These are phyloP conservation scores for Dicrostonyx torquatus DNA, from an alignment of 2,797 vertebrate species.

Conservation along the genomic window DNA sequence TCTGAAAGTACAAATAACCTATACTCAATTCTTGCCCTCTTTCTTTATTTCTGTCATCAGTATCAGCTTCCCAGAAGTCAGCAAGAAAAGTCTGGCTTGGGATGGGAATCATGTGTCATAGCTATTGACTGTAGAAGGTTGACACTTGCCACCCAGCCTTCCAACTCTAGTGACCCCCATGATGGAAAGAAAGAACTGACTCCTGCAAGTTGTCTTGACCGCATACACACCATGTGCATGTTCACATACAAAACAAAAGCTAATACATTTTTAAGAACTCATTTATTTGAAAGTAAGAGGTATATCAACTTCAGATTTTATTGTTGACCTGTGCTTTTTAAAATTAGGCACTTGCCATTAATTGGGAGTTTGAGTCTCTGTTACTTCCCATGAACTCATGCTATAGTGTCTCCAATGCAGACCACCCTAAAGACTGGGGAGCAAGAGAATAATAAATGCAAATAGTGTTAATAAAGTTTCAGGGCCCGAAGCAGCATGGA, in stretches of 20 bases:
- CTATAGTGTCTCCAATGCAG: not conserved
- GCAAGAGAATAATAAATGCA: not conserved
- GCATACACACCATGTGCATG: not conserved
- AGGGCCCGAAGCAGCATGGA: not conserved
- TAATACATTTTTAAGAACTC: not conserved
- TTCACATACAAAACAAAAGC: not conserved
- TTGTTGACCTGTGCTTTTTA: slow-evolving; percentile 23
- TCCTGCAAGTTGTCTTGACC: not conserved
- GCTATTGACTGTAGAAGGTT: not conserved
- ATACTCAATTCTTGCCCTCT: not conserved
- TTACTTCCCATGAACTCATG: not conserved
- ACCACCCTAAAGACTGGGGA: not conserved
- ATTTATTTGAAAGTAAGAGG: slow-evolving; percentile 56
- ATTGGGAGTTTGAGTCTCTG: not conserved
- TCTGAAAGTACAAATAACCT: not conserved
- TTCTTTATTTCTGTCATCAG: slow-evolving; percentile 18
- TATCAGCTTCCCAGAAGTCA: slow-evolving; percentile 40
- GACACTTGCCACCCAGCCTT: not conserved
- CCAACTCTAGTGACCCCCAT: not conserved
- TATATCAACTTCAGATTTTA: not conserved
- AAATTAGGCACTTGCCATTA: slow-evolving; percentile 1
- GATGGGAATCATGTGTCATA: not conserved
- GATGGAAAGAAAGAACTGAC: not conserved
- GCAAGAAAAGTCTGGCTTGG: slow-evolving; percentile 1
- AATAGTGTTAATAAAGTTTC: slow-evolving; percentile 29